Evolutionary conservation across 2,888 invertebrate genomes (phyloP).

Genomic region (Cylindroiulus punctatus): DNA sequence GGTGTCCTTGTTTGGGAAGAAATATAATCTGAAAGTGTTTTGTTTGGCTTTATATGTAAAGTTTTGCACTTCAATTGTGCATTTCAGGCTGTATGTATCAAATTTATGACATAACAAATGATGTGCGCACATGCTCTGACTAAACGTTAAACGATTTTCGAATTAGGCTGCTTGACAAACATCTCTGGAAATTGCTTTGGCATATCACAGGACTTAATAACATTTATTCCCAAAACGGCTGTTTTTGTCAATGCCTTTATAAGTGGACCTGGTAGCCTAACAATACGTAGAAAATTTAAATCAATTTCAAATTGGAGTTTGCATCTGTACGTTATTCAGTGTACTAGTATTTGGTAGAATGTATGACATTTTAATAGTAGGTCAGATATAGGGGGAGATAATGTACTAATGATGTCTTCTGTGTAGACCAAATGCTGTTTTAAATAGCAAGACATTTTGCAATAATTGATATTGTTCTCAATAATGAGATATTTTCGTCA

Average conservation of each 20-base stretch:
- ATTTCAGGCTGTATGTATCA: not conserved
- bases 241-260: not conserved
- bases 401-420: not conserved
- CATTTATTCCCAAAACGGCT: not conserved
- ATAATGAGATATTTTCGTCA: not conserved
- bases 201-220: not conserved
- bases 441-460: not conserved
- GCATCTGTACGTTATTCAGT: not conserved
- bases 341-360: not conserved
- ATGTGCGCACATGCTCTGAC: not conserved
- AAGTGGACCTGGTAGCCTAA: not conserved
- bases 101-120: not conserved
- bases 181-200: not conserved
- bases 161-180: not conserved
- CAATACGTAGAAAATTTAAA: not conserved
- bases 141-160: not conserved
- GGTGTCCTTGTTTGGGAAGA: not conserved
- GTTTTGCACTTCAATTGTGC: not conserved
- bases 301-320: not conserved
- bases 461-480: not conserved
- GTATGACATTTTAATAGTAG: not conserved
- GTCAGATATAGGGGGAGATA: conserved; percentile 9
- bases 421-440: not conserved
- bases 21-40: not conserved
- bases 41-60: not conserved